A percentile compares a stretch with the other conserved stretches of the same genome.
phyloP scores from a whole-genome alignment of 2,797 vertebrate species.

The Pantherophis vulpinus region DNA sequence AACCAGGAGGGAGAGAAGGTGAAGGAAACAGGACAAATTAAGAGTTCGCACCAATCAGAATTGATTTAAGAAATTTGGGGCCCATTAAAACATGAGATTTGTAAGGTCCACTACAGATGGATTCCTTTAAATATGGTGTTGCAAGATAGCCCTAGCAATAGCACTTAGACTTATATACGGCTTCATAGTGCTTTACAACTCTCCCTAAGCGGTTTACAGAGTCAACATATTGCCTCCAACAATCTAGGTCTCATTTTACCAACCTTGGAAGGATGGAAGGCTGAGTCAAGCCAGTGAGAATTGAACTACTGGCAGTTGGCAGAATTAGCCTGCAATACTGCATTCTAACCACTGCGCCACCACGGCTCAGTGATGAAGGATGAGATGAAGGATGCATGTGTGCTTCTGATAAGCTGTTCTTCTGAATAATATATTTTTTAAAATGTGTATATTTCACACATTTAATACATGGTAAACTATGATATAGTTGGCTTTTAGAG shows the following conservation, averaged over 20 bases:
- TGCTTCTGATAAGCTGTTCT: neutral
- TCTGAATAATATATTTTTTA: neutral
- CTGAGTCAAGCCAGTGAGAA: neutral
- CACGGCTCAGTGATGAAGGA: neutral
- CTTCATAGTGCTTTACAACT: neutral
- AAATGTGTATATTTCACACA: conserved; percentile 21
- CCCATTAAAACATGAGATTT: neutral
- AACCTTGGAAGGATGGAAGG: neutral
- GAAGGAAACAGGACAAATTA: neutral
- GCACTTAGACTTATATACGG: neutral
- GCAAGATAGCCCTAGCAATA: neutral
- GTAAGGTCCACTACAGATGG: neutral
- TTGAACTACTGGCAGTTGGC: neutral
- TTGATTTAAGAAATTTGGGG: neutral
- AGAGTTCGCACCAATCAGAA: neutral
- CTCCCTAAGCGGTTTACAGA: neutral
- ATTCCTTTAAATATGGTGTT: neutral
- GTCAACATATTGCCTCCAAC: neutral
- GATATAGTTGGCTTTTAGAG: conserved; percentile 48
- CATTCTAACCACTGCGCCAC: neutral
- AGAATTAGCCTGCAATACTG: neutral
- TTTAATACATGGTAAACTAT: neutral
- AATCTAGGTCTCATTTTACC: neutral
- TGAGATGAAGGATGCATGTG: neutral
- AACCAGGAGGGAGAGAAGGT: neutral